Conservation (phyloP, 2,888 invertebrate species). For the Teleogryllus oceanicus region DNA sequence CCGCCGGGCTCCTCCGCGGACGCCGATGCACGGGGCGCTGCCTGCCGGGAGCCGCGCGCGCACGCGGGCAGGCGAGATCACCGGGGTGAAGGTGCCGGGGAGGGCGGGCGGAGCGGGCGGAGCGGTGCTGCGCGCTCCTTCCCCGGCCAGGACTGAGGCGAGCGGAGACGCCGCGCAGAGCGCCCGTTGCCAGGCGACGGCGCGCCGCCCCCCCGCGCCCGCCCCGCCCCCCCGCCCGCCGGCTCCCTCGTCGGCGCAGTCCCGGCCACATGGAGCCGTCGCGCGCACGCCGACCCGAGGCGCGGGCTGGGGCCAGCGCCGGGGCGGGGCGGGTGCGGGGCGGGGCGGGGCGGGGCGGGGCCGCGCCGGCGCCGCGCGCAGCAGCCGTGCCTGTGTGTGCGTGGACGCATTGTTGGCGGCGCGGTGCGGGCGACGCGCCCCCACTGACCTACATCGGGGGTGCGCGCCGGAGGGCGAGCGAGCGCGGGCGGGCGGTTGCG, state of each 20-base stretch:
- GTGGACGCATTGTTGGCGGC: background rate
- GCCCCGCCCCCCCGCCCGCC: background rate
- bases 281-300: no score
- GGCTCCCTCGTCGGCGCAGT: background rate
- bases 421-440: background rate
- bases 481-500: no score
- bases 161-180: background rate
- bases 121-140: background rate
- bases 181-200: conserved; percentile 18
- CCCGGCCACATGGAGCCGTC: background rate
- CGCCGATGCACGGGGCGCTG: no score
- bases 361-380: no score
- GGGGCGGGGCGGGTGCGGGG: no score
- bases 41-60: background rate
- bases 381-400: background rate
- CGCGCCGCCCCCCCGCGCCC: background rate
- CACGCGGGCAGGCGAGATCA: background rate
- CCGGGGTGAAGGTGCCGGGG: background rate
- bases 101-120: background rate
- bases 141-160: background rate
- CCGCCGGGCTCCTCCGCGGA: no score
- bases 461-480: no score
- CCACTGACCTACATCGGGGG: background rate
- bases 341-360: no score
- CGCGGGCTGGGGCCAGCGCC: no score